Evolutionary conservation across 2,113 vertebrate genomes (phyloP).

Genomic region (Elgaria multicarinata): DNA sequence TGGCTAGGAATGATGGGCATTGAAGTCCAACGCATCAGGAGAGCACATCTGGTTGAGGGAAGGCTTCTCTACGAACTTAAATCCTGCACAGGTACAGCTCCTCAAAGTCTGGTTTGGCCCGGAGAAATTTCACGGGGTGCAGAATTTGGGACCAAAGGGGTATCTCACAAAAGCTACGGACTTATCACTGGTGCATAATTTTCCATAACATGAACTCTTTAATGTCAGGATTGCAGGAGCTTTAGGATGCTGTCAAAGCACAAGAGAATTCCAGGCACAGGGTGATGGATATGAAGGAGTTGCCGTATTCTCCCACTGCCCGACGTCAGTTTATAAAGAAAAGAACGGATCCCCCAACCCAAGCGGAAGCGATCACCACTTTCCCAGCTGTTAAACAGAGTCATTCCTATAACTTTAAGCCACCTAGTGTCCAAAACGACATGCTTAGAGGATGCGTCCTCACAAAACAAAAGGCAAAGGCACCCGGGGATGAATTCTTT

Average conservation of each 20-base stretch:
- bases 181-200: constrained; percentile 8
- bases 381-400: constrained; percentile 37
- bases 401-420: constrained; percentile 64
- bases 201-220: background rate
- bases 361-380: constrained; percentile 32
- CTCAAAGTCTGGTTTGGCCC: background rate
- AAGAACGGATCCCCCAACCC: constrained; percentile 43
- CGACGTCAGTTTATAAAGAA: constrained; percentile 9
- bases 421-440: constrained; percentile 78
- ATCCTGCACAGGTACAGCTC: background rate
- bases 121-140: background rate
- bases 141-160: constrained; percentile 6
- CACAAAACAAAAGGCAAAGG: background rate
- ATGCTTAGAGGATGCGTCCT: constrained; percentile 29
- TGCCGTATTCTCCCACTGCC: constrained; percentile 42
- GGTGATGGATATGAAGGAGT: background rate
- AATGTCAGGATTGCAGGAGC: accelerated
- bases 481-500: background rate
- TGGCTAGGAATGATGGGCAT: too few relatives aligned
- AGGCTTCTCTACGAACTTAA: background rate
- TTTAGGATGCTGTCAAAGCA: background rate
- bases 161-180: constrained; percentile 15
- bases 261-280: background rate
- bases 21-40: too few relatives aligned
- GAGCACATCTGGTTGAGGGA: too few relatives aligned